Conservation (phyloP, 2,113 vertebrate species). For the Chaetura pelagica region DNA sequence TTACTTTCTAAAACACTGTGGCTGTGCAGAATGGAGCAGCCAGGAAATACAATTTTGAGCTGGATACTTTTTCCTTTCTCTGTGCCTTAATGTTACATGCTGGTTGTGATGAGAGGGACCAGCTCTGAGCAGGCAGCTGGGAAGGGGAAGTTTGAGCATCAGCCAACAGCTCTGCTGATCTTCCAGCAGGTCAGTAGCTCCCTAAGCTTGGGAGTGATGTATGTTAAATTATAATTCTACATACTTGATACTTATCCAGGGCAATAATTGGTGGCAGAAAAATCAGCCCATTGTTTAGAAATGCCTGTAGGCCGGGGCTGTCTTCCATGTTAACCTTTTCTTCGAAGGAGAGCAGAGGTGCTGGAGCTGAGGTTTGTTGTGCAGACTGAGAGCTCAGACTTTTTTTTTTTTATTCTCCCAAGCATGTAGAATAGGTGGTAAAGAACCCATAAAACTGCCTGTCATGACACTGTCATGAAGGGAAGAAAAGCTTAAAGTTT, state of each 20-base stretch:
- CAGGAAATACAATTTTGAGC: not conserved
- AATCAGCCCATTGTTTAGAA: slow-evolving; percentile 49
- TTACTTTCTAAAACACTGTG: not conserved
- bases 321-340: slow-evolving; percentile 45
- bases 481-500: not conserved
- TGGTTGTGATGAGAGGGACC: not conserved
- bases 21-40: not conserved
- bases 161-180: not conserved
- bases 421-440: rapidly evolving
- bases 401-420: not conserved
- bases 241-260: slow-evolving; percentile 58
- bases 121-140: not conserved
- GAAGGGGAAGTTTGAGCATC: not conserved
- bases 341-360: not conserved
- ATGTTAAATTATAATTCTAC: slow-evolving; percentile 29
- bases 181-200: slow-evolving; percentile 12
- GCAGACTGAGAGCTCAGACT: not conserved
- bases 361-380: not conserved
- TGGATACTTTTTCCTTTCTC: not conserved
- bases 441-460: not conserved
- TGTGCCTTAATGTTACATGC: rapidly evolving
- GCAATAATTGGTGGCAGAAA: slow-evolving; percentile 52
- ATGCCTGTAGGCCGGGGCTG: slow-evolving; percentile 51
- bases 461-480: rapidly evolving
- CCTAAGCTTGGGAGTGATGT: slow-evolving; percentile 6